These are phyloP conservation scores for Chesias legatella DNA, from an alignment of 2,888 invertebrate genomes.

Conservation along the genomic window DNA sequence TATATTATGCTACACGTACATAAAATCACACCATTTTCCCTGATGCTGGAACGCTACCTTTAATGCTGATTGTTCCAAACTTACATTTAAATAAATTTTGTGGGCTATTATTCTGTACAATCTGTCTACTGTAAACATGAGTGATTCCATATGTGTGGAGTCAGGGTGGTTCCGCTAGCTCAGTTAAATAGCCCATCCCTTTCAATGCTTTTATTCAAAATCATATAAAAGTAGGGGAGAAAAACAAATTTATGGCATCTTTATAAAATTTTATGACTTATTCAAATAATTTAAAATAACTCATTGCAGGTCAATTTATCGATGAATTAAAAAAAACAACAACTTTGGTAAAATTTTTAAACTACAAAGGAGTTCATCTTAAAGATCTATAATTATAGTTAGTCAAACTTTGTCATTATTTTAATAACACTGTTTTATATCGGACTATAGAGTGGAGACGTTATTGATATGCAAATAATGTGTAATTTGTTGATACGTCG, in stretches of 20 bases:
- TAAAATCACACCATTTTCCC: too few species aligned
- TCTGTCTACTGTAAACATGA: constrained; percentile 7
- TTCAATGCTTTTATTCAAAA: constrained; percentile 10
- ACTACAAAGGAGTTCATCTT: constrained; percentile 3
- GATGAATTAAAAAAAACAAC: too few species aligned
- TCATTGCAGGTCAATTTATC: too few species aligned
- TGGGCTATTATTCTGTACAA: too few species aligned
- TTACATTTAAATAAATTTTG: too few species aligned
- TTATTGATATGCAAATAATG: constrained; percentile 72
- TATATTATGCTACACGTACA: too few species aligned
- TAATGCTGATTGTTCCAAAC: too few species aligned
- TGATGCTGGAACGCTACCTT: too few species aligned
- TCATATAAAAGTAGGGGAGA: constrained; percentile 19
- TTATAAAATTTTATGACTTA: too few species aligned
- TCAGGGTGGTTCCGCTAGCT: constrained; percentile 16
- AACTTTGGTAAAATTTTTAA: too few species aligned
- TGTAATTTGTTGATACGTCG: constrained; percentile 78
- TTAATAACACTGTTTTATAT: constrained; percentile 64
- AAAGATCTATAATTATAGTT: constrained; percentile 37
- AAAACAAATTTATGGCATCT: constrained; percentile 3
- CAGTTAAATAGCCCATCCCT: constrained; percentile 11
- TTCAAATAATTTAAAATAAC: too few species aligned
- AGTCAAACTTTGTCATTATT: constrained; percentile 61
- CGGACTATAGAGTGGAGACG: constrained; percentile 46
- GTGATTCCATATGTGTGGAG: constrained; percentile 10